A percentile compares a stretch with the other conserved stretches of the same genome.
phyloP scores from a whole-genome alignment of 1,140 invertebrate genomes.

The Macrotrachela quadricornifera region DNA sequence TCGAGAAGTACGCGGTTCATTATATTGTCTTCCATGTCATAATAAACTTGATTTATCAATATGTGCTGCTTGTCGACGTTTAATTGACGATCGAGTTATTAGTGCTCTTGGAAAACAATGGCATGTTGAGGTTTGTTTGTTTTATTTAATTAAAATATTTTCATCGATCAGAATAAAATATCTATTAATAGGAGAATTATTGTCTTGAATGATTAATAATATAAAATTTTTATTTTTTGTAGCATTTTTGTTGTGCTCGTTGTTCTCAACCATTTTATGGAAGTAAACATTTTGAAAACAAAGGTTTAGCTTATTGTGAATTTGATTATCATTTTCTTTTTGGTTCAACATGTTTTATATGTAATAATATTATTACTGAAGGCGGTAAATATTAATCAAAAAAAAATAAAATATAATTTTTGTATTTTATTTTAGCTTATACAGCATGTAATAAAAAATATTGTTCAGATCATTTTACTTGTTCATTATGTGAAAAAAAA shows the following conservation, averaged over 20 bases:
- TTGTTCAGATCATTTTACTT: conserved; percentile 98
- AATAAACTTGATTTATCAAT: conserved; percentile 93
- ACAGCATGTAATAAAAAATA: conserved; percentile 74
- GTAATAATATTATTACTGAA: conserved; percentile 87
- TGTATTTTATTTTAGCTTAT: conserved; percentile 5
- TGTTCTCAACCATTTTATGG: conserved; percentile 98
- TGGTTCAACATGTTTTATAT: conserved; percentile 92
- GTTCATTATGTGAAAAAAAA: conserved; percentile 83
- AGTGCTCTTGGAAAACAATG: conserved; percentile 91
- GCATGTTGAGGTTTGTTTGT: conserved; percentile 63
- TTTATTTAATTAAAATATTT: too few relatives aligned
- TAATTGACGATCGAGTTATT: conserved; percentile 53
- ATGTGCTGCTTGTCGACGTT: conserved; percentile 68
- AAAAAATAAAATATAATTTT: too few relatives aligned
- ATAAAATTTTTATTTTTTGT: conserved; percentile 19
- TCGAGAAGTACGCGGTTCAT: conserved; percentile 74
- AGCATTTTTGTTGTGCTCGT: conserved; percentile 97
- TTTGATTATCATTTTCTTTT: conserved; percentile 95
- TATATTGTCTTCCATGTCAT: conserved; percentile 91
- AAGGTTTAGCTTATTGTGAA: conserved; percentile 93
- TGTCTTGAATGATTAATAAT: too few relatives aligned
- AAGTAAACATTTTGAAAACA: conserved; percentile 94
- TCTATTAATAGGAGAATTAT: too few relatives aligned
- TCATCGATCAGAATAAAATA: too few relatives aligned
- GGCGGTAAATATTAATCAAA: conserved; percentile 48